Percentiles rank a stretch among this genome's conserved stretches.
Evolutionary conservation across 2,888 invertebrate species (phyloP).

Genomic region (Monoplex corrugatus): DNA sequence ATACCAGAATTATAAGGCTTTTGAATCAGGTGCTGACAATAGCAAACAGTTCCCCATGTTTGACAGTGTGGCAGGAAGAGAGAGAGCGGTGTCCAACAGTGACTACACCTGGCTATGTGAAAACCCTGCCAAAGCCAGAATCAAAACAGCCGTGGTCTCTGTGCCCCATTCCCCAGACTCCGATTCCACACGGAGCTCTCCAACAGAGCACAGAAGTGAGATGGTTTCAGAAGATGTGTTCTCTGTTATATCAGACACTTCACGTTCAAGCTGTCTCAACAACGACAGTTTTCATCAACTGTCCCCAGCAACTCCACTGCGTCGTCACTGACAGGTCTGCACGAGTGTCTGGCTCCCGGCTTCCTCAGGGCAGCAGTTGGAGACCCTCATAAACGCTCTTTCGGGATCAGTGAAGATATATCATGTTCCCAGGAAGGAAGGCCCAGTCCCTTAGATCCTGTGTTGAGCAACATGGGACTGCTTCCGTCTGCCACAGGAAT

Average conservation of each 20-base stretch:
- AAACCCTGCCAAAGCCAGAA: background rate
- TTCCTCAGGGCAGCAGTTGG: constrained; percentile 42
- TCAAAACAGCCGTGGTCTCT: constrained; percentile 15
- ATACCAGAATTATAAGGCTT: background rate
- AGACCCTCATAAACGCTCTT: constrained; percentile 14
- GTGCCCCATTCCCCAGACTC: constrained; percentile 34
- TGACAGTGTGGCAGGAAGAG: background rate
- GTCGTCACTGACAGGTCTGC: constrained; percentile 13
- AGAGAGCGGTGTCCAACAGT: background rate
- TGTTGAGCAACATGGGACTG: constrained; percentile 4
- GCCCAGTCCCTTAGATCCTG: background rate
- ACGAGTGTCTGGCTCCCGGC: constrained; percentile 48
- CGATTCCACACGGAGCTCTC: constrained; percentile 14
- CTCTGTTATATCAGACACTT: constrained; percentile 18
- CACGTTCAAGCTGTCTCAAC: constrained; percentile 28
- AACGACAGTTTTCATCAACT: constrained; percentile 33
- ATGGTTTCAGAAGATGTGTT: background rate
- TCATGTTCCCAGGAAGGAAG: too few species aligned
- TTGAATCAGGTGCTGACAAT: background rate
- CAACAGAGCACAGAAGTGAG: constrained; percentile 21
- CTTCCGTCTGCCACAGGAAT: background rate
- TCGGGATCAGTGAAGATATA: background rate
- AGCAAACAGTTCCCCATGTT: background rate
- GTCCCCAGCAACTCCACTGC: constrained; percentile 18
- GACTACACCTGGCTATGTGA: background rate